Evolutionary conservation across 2,888 invertebrate species (phyloP).

Genomic region (Acrobasis consociella): DNA sequence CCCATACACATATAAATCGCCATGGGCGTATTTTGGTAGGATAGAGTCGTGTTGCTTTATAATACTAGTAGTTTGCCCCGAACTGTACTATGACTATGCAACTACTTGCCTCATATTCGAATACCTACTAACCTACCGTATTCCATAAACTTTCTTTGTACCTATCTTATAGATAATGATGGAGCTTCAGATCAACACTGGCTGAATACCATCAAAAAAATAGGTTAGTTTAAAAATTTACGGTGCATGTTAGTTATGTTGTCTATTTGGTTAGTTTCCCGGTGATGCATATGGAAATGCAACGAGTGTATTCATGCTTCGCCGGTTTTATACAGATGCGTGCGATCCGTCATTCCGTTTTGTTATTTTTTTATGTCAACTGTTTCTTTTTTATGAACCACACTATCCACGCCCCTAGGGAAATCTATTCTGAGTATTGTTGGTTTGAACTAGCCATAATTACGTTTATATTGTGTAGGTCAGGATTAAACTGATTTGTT

Average conservation of each 20-base stretch:
- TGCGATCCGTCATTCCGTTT: constrained; percentile 15
- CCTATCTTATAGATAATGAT: too few relatives aligned
- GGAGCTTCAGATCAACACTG: too few relatives aligned
- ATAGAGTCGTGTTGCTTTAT: too few relatives aligned
- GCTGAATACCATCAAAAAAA: too few relatives aligned
- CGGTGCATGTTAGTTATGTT: not conserved
- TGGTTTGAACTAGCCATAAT: not conserved
- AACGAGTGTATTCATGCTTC: constrained; percentile 15
- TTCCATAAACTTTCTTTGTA: too few relatives aligned
- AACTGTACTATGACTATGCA: too few relatives aligned
- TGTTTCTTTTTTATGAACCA: constrained; percentile 12
- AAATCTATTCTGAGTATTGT: constrained; percentile 7
- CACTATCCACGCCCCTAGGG: constrained; percentile 11
- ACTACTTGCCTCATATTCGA: too few relatives aligned
- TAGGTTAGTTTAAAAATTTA: too few relatives aligned
- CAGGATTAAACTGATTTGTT: not conserved
- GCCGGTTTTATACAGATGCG: constrained; percentile 4
- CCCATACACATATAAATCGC: too few relatives aligned
- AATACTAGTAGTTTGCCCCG: too few relatives aligned
- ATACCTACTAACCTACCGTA: too few relatives aligned
- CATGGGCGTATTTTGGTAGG: too few relatives aligned
- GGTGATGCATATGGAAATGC: constrained; percentile 1
- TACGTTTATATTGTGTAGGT: constrained; percentile 8
- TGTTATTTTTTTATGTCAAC: constrained; percentile 18
- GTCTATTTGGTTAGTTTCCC: not conserved